phyloP scores from a whole-genome alignment of 2,888 invertebrate species.

The Drosophila paramelanica region DNA sequence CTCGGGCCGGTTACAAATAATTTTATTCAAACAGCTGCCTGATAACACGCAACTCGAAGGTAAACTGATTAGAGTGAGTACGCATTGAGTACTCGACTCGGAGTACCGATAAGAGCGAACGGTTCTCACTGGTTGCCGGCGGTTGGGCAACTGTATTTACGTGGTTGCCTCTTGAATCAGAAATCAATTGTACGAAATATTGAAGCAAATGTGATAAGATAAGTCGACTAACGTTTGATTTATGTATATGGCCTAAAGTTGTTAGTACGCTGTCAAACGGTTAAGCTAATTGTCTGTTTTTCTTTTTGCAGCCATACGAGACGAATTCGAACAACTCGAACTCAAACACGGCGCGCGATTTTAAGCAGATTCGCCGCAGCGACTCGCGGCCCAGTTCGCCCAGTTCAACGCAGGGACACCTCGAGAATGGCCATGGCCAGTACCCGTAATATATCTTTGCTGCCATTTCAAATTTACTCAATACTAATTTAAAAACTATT shows the following conservation, averaged over 20 bases:
- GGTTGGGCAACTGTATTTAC: conserved; percentile 46
- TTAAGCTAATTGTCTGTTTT: conserved; percentile 50
- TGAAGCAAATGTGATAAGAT: conserved; percentile 67
- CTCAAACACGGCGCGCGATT: conserved; percentile 84
- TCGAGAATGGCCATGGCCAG: conserved; percentile 85
- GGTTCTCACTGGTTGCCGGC: conserved; percentile 37
- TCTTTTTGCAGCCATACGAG: conserved; percentile 87
- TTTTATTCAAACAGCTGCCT: conserved; percentile 14
- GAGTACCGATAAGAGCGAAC: conserved; percentile 32
- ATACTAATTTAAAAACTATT: conserved; percentile 23
- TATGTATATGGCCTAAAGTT: background rate
- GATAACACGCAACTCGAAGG: conserved; percentile 27
- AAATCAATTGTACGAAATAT: conserved; percentile 72
- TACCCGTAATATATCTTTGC: conserved; percentile 81
- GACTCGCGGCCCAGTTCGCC: conserved; percentile 85
- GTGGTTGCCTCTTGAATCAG: conserved; percentile 56
- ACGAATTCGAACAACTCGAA: conserved; percentile 84
- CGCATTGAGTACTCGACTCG: background rate
- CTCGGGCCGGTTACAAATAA: background rate
- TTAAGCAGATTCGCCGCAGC: conserved; percentile 85
- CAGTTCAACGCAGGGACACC: conserved; percentile 82
- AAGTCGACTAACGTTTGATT: conserved; percentile 30
- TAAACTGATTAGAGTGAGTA: conserved; percentile 34
- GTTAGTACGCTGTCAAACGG: conserved; percentile 5
- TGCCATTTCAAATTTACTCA: background rate